Base-by-base conservation (phyloP, 2,888 invertebrate genomes). In the Brassicogethes aeneus region DNA sequence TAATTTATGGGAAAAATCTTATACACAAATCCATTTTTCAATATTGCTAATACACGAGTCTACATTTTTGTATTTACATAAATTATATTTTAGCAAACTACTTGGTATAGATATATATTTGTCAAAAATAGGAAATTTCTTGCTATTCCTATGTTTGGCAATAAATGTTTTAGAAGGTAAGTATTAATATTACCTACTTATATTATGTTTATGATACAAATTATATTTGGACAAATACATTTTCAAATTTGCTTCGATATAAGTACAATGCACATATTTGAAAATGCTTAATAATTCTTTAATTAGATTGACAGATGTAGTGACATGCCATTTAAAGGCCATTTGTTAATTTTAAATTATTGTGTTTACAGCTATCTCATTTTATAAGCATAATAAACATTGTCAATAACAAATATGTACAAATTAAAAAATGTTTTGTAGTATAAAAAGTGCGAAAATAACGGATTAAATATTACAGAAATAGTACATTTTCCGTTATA, bases 1-100 rank as follows among this genome's bases (percentile, higher is more conserved):
- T n/a, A n/a, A n/a, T n/a, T 23, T 23, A 7, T 23, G 23, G 23
- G 23, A 23, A 23, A 23, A 23, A 23, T 23, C n/a, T n/a, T n/a
- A 23, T 40, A 23, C 23, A 10, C 23, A n/a, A 15, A 37, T 47
- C 39, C 40, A 34, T 46, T 42, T 50, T 48, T 55, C 58, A 55
- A 69, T 70, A 70, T 70, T 70, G 70, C 70, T 70, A 70, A 66
- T 70, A 70, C 70, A 70, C 70, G 70, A 67, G 61, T 63, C 57
- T 53, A 56, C 61, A 62, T 50, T 55, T 54, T 49, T 53, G 53
- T 63, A 61, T 65, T 40, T 65, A 64, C 63, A 65, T 38, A 39
- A 48, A 49, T 46, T 17, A 36, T 38, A 36, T 23, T 5, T n/a
- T 23, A 23, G 23, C 5, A 23, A 23, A 7, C 23, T 23, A 23